Evolutionary conservation across 2,797 vertebrate species (phyloP).

Genomic region (Hirundo rustica): DNA sequence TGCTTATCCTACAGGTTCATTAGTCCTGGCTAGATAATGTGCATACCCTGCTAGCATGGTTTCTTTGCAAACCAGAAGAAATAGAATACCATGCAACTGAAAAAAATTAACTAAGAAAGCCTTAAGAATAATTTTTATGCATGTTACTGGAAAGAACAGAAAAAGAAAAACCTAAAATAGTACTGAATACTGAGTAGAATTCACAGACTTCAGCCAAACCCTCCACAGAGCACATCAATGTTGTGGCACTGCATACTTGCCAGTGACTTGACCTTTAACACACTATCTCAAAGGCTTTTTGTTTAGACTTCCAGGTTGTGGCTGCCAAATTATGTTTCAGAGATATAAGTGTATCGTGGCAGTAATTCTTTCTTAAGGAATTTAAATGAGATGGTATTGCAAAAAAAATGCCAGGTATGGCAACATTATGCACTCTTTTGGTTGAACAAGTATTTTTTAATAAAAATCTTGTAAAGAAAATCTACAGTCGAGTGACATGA

Average conservation of each 20-base stretch:
- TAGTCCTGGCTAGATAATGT: neutral
- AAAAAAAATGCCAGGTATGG: neutral
- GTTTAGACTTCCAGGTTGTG: neutral
- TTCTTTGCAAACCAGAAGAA: neutral
- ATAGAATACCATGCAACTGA: neutral
- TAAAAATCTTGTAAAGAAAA: neutral
- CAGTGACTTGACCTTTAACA: neutral
- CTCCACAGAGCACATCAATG: neutral
- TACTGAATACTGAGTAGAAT: neutral
- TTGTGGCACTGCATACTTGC: neutral
- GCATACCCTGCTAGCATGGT: neutral
- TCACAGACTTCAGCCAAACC: neutral
- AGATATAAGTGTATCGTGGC: neutral
- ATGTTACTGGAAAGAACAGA: neutral
- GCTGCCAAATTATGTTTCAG: neutral
- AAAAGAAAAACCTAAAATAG: neutral
- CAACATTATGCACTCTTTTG: neutral
- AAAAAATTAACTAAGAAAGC: neutral
- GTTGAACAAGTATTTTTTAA: neutral
- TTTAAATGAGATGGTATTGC: neutral
- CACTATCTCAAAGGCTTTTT: neutral
- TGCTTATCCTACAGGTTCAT: neutral
- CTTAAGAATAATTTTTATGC: neutral
- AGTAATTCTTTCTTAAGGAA: neutral
- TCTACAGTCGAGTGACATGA: neutral